phyloP scores from a whole-genome alignment of 2,113 vertebrate genomes.

The Crotalus horridus region DNA sequence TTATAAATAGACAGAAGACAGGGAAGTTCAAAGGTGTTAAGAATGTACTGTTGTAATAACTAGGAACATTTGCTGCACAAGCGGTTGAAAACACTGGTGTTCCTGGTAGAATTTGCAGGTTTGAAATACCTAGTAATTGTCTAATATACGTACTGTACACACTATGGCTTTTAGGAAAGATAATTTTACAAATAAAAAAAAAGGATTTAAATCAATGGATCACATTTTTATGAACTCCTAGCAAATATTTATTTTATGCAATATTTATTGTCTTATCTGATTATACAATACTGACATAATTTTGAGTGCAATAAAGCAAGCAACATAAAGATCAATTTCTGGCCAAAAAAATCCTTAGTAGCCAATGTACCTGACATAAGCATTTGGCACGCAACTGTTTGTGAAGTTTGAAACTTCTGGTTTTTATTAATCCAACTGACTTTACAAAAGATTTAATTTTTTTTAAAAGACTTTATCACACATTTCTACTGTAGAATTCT shows the following conservation, averaged over 20 bases:
- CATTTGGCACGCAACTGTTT: constrained; percentile 14
- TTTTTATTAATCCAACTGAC: neutral
- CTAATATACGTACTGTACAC: neutral
- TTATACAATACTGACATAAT: constrained; percentile 1
- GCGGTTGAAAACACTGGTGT: neutral
- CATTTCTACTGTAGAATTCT: neutral
- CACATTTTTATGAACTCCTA: neutral
- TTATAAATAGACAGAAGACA: neutral
- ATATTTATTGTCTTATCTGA: neutral
- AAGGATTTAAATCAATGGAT: neutral
- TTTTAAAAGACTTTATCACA: neutral
- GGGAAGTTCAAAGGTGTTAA: neutral
- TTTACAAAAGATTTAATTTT: neutral
- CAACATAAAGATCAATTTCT: constrained; percentile 8
- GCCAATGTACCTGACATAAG: neutral
- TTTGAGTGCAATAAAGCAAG: constrained; percentile 9
- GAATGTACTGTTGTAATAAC: neutral
- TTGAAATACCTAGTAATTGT: neutral
- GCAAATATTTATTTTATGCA: constrained; percentile 15
- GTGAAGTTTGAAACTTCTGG: constrained; percentile 1
- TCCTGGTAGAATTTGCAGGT: neutral
- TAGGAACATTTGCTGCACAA: neutral
- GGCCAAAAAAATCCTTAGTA: neutral
- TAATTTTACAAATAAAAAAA: neutral
- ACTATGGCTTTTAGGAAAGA: neutral